Conservation (phyloP, 2,797 vertebrate genomes). For the Gambusia yucatana region DNA sequence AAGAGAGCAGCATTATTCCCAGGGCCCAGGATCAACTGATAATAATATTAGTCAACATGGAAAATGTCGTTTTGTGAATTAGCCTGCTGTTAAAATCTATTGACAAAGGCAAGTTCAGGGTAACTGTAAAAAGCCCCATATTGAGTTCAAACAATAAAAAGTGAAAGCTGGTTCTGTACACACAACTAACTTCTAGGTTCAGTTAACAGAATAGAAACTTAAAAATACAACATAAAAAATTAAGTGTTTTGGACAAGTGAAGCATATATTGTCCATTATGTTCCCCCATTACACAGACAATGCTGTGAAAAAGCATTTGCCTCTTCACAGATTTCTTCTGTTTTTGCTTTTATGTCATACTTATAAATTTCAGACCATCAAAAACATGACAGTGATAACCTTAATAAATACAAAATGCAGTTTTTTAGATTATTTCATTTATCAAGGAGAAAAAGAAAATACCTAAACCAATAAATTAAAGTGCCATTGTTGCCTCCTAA, state of each 20-base stretch:
- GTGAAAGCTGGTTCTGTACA: background rate
- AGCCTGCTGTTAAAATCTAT: background rate
- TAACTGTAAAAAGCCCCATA: background rate
- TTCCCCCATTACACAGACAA: background rate
- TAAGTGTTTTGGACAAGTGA: background rate
- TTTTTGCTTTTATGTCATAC: background rate
- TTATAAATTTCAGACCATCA: background rate
- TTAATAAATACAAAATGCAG: background rate
- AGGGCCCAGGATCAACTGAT: background rate
- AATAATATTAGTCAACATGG: conserved; percentile 1
- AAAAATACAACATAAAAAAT: background rate
- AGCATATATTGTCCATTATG: background rate
- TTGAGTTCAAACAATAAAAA: background rate
- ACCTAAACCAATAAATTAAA: background rate
- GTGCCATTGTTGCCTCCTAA: background rate
- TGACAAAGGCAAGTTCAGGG: background rate
- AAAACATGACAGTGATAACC: background rate
- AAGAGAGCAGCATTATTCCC: conserved; percentile 7
- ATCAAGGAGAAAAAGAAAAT: background rate
- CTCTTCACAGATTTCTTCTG: background rate
- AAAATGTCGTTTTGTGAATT: background rate
- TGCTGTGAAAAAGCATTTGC: background rate
- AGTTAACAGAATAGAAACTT: background rate
- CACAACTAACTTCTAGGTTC: background rate
- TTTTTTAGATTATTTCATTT: background rate